Evolutionary conservation across 2,797 vertebrate species (phyloP), one percentile per base, ranked within the genome.

Genomic region (Gila robusta): DNA sequence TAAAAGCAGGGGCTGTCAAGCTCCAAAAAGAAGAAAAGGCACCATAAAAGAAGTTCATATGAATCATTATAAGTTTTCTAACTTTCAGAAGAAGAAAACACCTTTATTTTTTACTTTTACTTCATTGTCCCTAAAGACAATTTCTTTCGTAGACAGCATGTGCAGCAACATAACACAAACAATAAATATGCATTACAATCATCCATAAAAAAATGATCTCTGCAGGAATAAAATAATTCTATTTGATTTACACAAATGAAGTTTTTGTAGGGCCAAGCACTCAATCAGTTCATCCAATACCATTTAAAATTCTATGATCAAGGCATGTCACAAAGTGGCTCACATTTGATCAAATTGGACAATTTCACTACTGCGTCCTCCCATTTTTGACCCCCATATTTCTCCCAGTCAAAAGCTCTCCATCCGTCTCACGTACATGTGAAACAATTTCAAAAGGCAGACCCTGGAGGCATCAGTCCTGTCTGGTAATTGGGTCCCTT

Each of bases 401-500:
- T 81, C 26, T 88, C 69, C 41, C 4, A 67, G 37, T 85, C 74
- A 85, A 66, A 85, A 77, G 56, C 64, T 52, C 64, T 86, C 77
- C 67, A 88, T 26, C 54, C 62, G 6, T 77, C 47, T 39, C 69
- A 62, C 35, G 1, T 41, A 62, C 77, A 74, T 73, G 69, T 62
- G 26, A 82, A 59, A 73, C 81, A 47, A 82, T 83, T 81, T 84
- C 32, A 86, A 81, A 90, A 23, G 32, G 91, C 87, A 89, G 90
- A 89, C 87, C 91, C 54, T 11, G 32, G 87, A 91, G 94, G 89
- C 81, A 93, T 90, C 90, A 90, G 91, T 89, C 88, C 92, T 92
- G 93, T 85, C 89, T 92, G 91, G 93, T 96, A 95, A 94, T 95
- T 95, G 94, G 93, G 91, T 94, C 94, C 92, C 94, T 91, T 92